These are phyloP conservation scores for Enteromius paludinosus DNA, from an alignment of 2,797 vertebrate species.

Conservation along the genomic window DNA sequence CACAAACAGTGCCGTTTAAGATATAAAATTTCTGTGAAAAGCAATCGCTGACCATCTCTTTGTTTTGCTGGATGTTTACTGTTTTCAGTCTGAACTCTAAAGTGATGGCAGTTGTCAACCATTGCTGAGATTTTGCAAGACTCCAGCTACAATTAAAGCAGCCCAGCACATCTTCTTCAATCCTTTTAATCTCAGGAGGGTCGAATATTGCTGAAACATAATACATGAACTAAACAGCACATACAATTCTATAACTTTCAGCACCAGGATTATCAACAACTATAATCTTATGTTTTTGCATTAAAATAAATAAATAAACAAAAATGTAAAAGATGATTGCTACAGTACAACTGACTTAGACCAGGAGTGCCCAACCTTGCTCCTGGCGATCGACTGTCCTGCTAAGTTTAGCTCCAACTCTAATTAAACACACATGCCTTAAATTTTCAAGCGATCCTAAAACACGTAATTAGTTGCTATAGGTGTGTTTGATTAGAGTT, in stretches of 20 bases:
- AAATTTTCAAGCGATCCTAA: no score
- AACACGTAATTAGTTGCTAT: no score
- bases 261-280: background rate
- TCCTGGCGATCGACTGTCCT: no score
- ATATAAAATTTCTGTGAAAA: background rate
- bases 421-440: no score
- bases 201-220: slow-evolving; percentile 82
- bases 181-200: slow-evolving; percentile 72
- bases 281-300: background rate
- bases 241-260: background rate
- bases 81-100: slow-evolving; percentile 80
- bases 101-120: slow-evolving; percentile 60
- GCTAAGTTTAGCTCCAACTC: no score
- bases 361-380: background rate
- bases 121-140: slow-evolving; percentile 60
- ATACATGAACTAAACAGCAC: background rate
- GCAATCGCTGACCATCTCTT: slow-evolving; percentile 63
- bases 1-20: background rate
- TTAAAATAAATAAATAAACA: background rate
- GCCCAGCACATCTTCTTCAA: slow-evolving; percentile 62
- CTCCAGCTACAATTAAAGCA: slow-evolving; percentile 82
- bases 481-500: no score
- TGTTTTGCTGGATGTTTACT: slow-evolving; percentile 58
- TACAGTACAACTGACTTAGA: background rate
- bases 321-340: background rate